These are phyloP conservation scores for Oreochromis spilurus DNA, from an alignment of 2,113 vertebrate species.

Conservation along the genomic window DNA sequence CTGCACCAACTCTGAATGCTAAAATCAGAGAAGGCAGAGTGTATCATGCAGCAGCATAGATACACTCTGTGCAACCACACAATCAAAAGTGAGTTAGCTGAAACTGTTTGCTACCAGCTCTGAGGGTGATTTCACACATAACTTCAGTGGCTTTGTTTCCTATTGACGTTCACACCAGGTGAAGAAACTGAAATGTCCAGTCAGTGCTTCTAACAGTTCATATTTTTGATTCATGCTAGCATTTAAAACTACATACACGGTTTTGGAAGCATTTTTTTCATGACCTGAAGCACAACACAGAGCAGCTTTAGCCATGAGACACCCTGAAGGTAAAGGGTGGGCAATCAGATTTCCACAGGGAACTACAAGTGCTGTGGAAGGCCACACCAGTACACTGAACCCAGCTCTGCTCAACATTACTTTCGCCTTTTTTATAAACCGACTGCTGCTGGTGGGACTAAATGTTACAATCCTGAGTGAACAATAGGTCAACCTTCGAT, in stretches of 20 bases:
- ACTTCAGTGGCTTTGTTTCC: neutral
- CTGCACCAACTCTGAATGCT: slow-evolving; percentile 10
- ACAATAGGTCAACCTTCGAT: neutral
- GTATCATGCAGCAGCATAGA: neutral
- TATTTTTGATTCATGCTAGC: neutral
- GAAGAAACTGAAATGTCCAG: neutral
- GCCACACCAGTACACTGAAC: neutral
- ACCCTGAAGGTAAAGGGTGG: neutral
- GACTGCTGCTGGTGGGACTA: neutral
- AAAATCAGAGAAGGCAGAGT: neutral
- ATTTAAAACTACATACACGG: neutral
- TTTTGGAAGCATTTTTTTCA: no score
- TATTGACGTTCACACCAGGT: neutral
- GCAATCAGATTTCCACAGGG: neutral
- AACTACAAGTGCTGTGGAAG: neutral
- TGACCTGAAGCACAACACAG: neutral
- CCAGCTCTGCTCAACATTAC: neutral
- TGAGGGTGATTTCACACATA: neutral
- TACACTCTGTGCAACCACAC: neutral
- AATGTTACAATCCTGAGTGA: neutral
- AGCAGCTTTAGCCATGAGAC: neutral
- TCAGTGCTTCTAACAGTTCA: neutral
- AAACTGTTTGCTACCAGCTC: neutral
- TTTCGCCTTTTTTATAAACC: neutral
- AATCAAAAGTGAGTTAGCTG: neutral